phyloP scores from a whole-genome alignment of 2,113 vertebrate genomes.

The Eulemur macaco region DNA sequence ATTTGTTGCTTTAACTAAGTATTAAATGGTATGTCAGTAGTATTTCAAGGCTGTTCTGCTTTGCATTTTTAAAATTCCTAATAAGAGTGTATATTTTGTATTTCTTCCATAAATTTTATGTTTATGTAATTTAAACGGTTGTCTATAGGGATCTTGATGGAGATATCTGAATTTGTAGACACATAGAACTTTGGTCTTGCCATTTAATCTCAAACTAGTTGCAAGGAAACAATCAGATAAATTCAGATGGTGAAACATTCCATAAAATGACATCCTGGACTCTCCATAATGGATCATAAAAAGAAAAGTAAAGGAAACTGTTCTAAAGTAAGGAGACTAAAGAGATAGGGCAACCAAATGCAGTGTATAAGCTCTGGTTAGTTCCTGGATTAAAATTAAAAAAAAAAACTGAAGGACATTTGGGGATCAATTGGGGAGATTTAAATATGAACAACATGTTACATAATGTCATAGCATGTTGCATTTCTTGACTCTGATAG shows the following conservation, averaged over 20 bases:
- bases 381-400: not conserved
- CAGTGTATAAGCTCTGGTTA: not conserved
- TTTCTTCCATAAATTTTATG: not conserved
- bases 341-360: not conserved
- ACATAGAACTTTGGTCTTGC: not conserved
- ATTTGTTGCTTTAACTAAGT: not conserved
- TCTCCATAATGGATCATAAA: not conserved
- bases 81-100: not conserved
- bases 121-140: not conserved
- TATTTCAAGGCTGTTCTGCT: not conserved
- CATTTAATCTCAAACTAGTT: not conserved
- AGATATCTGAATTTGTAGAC: not conserved
- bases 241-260: not conserved
- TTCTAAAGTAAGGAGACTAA: not conserved
- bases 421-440: not conserved
- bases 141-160: not conserved
- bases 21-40: not conserved
- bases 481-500: not conserved
- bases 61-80: slow-evolving; percentile 1
- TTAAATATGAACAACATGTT: not conserved
- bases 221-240: not conserved
- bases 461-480: not conserved
- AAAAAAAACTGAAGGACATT: not conserved
- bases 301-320: not conserved
- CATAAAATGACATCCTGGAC: not conserved